These are phyloP conservation scores for Echeneis naucrates DNA, from an alignment of 2,797 vertebrate species.

Conservation along the genomic window DNA sequence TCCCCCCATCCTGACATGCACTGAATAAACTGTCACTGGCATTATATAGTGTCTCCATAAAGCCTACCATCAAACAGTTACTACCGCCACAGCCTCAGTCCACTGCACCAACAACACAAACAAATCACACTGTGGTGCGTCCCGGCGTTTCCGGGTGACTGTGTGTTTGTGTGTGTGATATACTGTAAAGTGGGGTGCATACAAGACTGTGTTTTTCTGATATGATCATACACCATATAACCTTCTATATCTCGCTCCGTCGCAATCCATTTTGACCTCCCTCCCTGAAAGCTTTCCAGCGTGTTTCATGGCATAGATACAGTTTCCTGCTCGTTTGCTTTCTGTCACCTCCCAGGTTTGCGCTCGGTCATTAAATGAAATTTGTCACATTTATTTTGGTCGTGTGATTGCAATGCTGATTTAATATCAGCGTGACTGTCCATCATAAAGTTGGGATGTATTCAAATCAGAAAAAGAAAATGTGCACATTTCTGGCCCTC, in stretches of 20 bases:
- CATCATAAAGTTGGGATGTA: conserved; percentile 22
- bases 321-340: conserved; percentile 44
- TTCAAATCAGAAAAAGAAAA: conserved; percentile 17
- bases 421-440: conserved; percentile 32
- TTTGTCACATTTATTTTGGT: conserved; percentile 47
- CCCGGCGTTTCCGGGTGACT: conserved; percentile 59
- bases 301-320: conserved; percentile 31
- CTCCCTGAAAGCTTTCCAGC: conserved; percentile 62
- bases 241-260: conserved; percentile 61
- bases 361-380: conserved; percentile 44
- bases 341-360: conserved; percentile 42
- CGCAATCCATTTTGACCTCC: conserved; percentile 70
- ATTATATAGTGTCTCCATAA: conserved; percentile 84
- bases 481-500: neutral
- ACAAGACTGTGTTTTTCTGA: conserved; percentile 76
- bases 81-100: conserved; percentile 79
- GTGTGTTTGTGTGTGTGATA: conserved; percentile 51
- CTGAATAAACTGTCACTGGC: conserved; percentile 82
- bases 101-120: conserved; percentile 82
- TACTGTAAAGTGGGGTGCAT: conserved; percentile 64
- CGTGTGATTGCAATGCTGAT: conserved; percentile 32
- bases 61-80: conserved; percentile 83
- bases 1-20: conserved; percentile 76
- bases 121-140: conserved; percentile 70
- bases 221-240: conserved; percentile 73